phyloP scores from a whole-genome alignment of 1,140 invertebrate genomes.

The Polypedilum vanderplanki region DNA sequence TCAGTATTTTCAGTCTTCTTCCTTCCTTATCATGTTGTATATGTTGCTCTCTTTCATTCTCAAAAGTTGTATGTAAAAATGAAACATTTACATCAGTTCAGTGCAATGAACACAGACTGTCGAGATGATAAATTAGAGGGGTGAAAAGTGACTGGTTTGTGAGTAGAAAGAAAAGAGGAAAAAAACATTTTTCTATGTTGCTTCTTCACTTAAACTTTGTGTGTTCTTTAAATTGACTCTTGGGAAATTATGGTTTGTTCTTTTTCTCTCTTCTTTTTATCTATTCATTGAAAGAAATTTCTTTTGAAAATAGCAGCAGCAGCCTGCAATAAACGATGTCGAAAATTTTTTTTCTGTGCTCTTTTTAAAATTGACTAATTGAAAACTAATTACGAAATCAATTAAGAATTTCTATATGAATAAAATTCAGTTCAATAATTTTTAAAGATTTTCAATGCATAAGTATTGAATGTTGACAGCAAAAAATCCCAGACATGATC shows the following conservation, averaged over 20 bases:
- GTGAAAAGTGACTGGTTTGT: neutral
- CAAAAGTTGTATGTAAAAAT: neutral
- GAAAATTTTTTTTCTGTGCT: neutral
- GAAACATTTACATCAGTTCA: constrained; percentile 6
- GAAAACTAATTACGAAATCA: constrained; percentile 25
- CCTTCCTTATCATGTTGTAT: too few species aligned
- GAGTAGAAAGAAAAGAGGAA: too few species aligned
- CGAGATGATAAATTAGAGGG: constrained; percentile 23
- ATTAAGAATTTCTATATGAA: neutral
- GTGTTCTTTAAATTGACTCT: constrained; percentile 20
- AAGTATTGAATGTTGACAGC: too few species aligned
- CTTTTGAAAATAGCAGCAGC: neutral
- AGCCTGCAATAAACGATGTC: neutral
- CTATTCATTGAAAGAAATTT: neutral
- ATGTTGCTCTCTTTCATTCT: too few species aligned
- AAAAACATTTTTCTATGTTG: neutral
- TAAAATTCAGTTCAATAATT: too few species aligned
- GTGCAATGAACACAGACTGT: constrained; percentile 4
- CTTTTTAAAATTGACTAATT: neutral
- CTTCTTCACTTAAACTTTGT: neutral
- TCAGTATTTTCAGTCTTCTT: too few species aligned
- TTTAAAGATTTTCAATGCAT: too few species aligned
- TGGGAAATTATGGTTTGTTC: constrained; percentile 24
- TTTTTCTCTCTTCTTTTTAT: neutral
- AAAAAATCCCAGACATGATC: too few species aligned